These are phyloP conservation scores for Drosophila repleta DNA, from an alignment of 1,140 invertebrate species.

Conservation along the genomic window DNA sequence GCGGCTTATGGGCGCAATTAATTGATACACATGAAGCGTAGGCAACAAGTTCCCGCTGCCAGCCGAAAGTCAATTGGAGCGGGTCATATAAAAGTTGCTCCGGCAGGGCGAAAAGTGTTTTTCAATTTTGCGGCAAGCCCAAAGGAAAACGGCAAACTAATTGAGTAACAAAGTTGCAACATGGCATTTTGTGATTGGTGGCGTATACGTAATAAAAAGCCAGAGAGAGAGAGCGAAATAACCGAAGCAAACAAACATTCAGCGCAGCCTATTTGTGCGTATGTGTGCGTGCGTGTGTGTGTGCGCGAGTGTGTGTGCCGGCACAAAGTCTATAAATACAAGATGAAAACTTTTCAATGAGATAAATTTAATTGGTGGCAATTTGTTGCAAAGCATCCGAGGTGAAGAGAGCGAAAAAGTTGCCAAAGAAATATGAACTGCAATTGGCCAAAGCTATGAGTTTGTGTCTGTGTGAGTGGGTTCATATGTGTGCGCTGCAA, in stretches of 20 bases:
- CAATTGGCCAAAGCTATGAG: slow-evolving; percentile 67
- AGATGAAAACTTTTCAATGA: slow-evolving; percentile 82
- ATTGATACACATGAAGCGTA: slow-evolving; percentile 75
- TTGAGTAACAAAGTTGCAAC: slow-evolving; percentile 79
- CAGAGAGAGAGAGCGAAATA: slow-evolving; percentile 54
- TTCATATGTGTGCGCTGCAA: slow-evolving; percentile 44
- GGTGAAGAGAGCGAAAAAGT: slow-evolving; percentile 52
- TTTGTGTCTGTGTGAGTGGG: slow-evolving; percentile 13
- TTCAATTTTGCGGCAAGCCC: slow-evolving; percentile 68
- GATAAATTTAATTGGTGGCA: slow-evolving; percentile 83
- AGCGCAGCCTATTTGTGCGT: slow-evolving; percentile 23
- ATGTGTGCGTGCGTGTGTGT: slow-evolving; percentile 7
- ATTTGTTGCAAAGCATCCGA: slow-evolving; percentile 75
- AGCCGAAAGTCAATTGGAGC: slow-evolving; percentile 64
- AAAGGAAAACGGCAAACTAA: slow-evolving; percentile 74
- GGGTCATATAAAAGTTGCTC: slow-evolving; percentile 71
- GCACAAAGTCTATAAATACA: slow-evolving; percentile 75
- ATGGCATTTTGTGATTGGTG: slow-evolving; percentile 77
- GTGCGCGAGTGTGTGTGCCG: slow-evolving; percentile 19
- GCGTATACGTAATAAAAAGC: slow-evolving; percentile 76
- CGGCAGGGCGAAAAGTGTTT: slow-evolving; percentile 58
- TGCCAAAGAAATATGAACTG: slow-evolving; percentile 74
- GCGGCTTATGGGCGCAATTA: slow-evolving; percentile 74
- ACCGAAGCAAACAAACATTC: slow-evolving; percentile 42
- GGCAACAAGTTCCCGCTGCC: slow-evolving; percentile 65